A percentile compares a stretch with the other conserved stretches of the same genome.
These are phyloP conservation scores for Eurosta solidaginis DNA, from an alignment of 1,140 invertebrate species.

Conservation along the genomic window DNA sequence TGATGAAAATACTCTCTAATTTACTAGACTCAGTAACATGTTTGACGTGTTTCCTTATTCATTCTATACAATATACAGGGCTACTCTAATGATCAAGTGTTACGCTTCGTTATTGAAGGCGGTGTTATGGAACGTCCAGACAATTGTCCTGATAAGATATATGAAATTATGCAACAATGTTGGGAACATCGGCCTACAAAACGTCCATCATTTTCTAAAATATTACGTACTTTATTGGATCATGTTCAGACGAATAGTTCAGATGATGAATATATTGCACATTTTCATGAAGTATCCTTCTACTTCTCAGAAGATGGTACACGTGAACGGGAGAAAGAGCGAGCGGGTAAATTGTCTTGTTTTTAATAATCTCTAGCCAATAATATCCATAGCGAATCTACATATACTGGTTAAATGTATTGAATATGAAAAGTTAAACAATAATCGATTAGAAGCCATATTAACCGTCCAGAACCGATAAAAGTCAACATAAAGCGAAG, in stretches of 20 bases:
- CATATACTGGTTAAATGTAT: too few relatives aligned
- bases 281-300: slow-evolving; percentile 77
- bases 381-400: too few relatives aligned
- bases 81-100: slow-evolving; percentile 76
- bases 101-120: slow-evolving; percentile 86
- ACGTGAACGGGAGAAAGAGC: slow-evolving; percentile 54
- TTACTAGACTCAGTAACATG: too few relatives aligned
- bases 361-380: neutral
- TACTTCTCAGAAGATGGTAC: slow-evolving; percentile 73
- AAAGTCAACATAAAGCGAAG: too few relatives aligned
- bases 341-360: slow-evolving; percentile 39
- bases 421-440: too few relatives aligned
- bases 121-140: slow-evolving; percentile 91
- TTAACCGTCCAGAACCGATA: too few relatives aligned
- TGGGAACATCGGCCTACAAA: slow-evolving; percentile 80
- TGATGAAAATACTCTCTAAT: too few relatives aligned
- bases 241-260: slow-evolving; percentile 62
- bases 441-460: too few relatives aligned
- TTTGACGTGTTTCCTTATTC: neutral
- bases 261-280: slow-evolving; percentile 31
- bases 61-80: slow-evolving; percentile 60
- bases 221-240: slow-evolving; percentile 70
- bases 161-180: slow-evolving; percentile 85
- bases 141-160: slow-evolving; percentile 89
- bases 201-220: slow-evolving; percentile 83